Evolutionary conservation across 2,113 vertebrate species (phyloP), one percentile per base, ranked within the genome.

Genomic region (Geococcyx californianus): DNA sequence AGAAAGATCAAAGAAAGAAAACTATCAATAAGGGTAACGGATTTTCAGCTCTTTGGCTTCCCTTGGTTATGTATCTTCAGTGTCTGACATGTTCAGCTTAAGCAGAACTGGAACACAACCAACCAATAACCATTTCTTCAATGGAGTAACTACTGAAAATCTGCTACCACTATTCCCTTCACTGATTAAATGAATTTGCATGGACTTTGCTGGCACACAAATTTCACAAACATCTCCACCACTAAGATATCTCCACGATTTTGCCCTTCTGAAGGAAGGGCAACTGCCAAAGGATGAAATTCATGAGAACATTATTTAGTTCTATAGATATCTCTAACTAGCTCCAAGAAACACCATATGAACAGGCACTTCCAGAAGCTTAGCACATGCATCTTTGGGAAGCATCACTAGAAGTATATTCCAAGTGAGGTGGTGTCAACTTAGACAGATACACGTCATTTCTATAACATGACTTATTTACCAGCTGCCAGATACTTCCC

Each of bases 381-480:
- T 78, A 70, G 56, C 85, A 59, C 59, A 54, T 81, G 4, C 33
- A 29, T 62, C 63, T 92, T 66, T 47, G 80, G 59, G 56, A 96
- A 87, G 64, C 13, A 0, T 81, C 84, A 89, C 49, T 56, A 90
- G 59, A 86, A 77, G 40, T 33, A 70, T 76, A 84, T 93, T 96
- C 67, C 66, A 40, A 92, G 79, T 51, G 67, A 92, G 72, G 42
- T 74, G 47, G 76, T 70, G 56, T 90, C 95, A 96, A 23, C 60
- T 84, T 36, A 36, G 73, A 89, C 55, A 94, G 59, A 95, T 38
- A 58, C 7, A 55, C 1, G 6, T 67, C 84, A 87, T 59, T 87
- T 84, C 86, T 76, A 40, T 33, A 58, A 52, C 38, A 86, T 84
- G 88, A 96, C 72, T 96, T 94, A 92, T 68, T 88, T 75, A 87